Conservation (phyloP, 2,797 vertebrate species). For the Lutra lutra region DNA sequence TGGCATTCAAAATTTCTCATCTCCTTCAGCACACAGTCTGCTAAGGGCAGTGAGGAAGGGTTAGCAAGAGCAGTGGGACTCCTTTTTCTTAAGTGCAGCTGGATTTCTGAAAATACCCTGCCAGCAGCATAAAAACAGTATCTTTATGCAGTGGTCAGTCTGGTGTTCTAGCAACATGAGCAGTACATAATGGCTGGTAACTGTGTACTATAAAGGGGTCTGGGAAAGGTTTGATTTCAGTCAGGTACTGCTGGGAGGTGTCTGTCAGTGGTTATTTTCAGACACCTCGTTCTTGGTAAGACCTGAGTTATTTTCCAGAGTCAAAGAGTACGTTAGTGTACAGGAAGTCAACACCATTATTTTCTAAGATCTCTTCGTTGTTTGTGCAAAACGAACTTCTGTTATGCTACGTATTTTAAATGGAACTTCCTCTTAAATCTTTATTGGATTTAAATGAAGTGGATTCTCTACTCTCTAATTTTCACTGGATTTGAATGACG, state of each 20-base stretch:
- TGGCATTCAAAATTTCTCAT: not conserved
- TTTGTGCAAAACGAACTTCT: slow-evolving; percentile 36
- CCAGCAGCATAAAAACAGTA: not conserved
- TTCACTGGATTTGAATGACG: not conserved
- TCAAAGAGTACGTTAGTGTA: not conserved
- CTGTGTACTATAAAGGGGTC: not conserved
- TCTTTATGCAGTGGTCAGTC: not conserved
- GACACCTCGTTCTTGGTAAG: not conserved
- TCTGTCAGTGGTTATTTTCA: slow-evolving; percentile 14
- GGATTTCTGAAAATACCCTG: slow-evolving; percentile 2
- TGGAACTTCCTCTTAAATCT: slow-evolving; percentile 40
- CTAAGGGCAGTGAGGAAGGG: not conserved
- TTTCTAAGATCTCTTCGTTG: slow-evolving; percentile 41
- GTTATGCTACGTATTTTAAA: not conserved
- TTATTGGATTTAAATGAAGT: not conserved
- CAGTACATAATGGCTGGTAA: not conserved
- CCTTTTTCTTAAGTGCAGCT: not conserved
- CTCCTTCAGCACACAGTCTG: not conserved
- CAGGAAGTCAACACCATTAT: slow-evolving; percentile 52
- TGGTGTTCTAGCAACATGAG: not conserved
- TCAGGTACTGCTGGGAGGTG: not conserved
- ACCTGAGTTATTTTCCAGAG: slow-evolving; percentile 34
- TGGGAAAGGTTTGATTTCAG: not conserved
- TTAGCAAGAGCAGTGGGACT: not conserved
- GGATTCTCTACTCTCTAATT: not conserved